Evolutionary conservation across 2,797 vertebrate species (phyloP), one percentile per base, ranked within the genome.

Genomic region (Halcyon leucocephala): DNA sequence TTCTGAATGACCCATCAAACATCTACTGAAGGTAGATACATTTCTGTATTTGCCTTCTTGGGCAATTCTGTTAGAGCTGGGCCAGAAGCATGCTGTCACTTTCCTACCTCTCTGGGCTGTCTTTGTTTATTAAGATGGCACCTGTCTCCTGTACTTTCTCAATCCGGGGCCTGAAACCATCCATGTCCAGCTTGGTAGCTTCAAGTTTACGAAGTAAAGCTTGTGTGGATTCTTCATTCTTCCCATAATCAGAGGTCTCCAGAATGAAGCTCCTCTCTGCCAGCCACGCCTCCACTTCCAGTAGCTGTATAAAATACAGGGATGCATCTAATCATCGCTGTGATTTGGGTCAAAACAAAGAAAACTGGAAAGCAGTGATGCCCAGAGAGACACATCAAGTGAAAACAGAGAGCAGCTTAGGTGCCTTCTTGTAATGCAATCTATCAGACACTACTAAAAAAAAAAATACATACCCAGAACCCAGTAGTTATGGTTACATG

Each of bases 271-370:
- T 96, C 82, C 94, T 98, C 84, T 99, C 98, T 51, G 98, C 97
- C 96, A 99, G 91, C 99, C 99, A 99, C n/a, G 97, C 95, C 93
- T 99, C 97, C 41, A 98, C 97, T 86, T 99, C 99, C 22, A 98
- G 98, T 52, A 99, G 97, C 99, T 99, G 33, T 10, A 52, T 35
- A 79, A 95, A 82, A 94, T 12, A 76, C 6, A 92, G 21, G 24
- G 26, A 64, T 81, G 31, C 89, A 28, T n/a, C 11, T 84, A 54
- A 62, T 81, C 10, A n/a, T 29, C 58, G 41, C 20, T 81, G 21
- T 72, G 29, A 41, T 79, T 66, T 49, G 67, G 4, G 29, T 51
- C 35, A 92, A 70, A 48, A 55, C 8, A 74, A 72, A 66, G 28
- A 62, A 84, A 94, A 61, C 35, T 55, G 29, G 20, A 66, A 89